Percentiles rank a stretch among this genome's conserved stretches.
phyloP scores from a whole-genome alignment of 2,113 vertebrate species.

The Nettapus auritus region DNA sequence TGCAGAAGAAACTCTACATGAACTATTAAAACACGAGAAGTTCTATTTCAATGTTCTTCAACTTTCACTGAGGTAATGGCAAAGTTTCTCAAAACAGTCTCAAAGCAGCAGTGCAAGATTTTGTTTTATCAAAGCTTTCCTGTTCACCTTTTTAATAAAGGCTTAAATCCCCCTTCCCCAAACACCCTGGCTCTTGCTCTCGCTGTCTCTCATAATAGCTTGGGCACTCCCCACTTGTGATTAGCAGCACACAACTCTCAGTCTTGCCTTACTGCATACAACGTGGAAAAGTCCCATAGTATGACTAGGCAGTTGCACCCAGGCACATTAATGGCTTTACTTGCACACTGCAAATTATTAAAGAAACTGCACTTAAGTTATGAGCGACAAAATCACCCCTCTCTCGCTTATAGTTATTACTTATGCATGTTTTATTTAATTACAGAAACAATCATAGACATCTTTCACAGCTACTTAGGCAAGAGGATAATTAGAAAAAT shows the following conservation, averaged over 20 bases:
- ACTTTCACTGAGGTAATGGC: background rate
- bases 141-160: background rate
- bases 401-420: background rate
- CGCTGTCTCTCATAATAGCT: rapidly evolving
- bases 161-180: background rate
- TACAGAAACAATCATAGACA: background rate
- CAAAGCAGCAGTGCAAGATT: background rate
- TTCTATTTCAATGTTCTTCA: background rate
- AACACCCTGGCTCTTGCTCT: background rate
- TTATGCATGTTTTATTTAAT: background rate
- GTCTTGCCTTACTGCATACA: background rate
- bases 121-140: background rate
- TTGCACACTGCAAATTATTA: background rate
- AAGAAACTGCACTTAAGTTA: background rate
- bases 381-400: background rate
- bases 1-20: background rate
- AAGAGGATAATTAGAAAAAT: background rate
- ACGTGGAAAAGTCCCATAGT: background rate
- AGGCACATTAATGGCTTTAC: background rate
- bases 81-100: background rate
- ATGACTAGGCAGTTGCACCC: background rate
- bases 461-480: background rate
- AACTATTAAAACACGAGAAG: background rate
- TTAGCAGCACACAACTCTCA: background rate
- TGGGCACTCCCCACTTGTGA: background rate